Evolutionary conservation across 2,888 invertebrate species (phyloP), one percentile per base, ranked within the genome.

Genomic region (Drosophila incognita): DNA sequence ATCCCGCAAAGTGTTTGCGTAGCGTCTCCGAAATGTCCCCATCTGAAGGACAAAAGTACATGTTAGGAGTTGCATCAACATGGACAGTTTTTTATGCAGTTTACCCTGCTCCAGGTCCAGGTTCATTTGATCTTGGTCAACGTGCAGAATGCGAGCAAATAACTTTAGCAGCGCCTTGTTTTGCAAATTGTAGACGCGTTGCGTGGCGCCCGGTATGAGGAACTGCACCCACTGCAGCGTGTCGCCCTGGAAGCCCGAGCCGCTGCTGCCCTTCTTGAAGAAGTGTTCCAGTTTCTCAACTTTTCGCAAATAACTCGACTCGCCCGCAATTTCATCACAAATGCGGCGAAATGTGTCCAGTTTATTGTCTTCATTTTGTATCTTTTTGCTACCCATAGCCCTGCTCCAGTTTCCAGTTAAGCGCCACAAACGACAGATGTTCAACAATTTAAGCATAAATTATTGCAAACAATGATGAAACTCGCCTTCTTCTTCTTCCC

Each of bases 1-100:
- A 97, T 66, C 94, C 94, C 72, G 96, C 95, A 92, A 97, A 98
- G 92, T 96, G 98, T 63, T 94, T 93, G 74, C 95, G 94, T 38
- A 99, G 95, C 0, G 98, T 98, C 89, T 97, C 96, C 0, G 98
- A 97, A 2, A 98, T 95, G 93, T 99, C 98, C 0, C 98, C 93
- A 83, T 84, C 92, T 92, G 38, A 3, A 53, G 59, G 21, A 24
- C 2, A 33, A 42, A 38, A 24, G 1, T 4, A 6, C 1, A 38
- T n/a, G 18, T 27, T 27, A 42, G 4, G 6, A 13, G 8, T 15
- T 2, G 2, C 11, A 4, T n/a, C 24, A 52, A 6, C 2, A n/a
- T 2, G 0, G 5, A 4, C 0, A 18, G 33, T 15, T 24, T 8
- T n/a, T 1, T 11, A 21, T 35, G 15, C 1, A 33, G 29, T 60